Conservation (phyloP, 2,888 invertebrate species). For the Octonoba sinensis region DNA sequence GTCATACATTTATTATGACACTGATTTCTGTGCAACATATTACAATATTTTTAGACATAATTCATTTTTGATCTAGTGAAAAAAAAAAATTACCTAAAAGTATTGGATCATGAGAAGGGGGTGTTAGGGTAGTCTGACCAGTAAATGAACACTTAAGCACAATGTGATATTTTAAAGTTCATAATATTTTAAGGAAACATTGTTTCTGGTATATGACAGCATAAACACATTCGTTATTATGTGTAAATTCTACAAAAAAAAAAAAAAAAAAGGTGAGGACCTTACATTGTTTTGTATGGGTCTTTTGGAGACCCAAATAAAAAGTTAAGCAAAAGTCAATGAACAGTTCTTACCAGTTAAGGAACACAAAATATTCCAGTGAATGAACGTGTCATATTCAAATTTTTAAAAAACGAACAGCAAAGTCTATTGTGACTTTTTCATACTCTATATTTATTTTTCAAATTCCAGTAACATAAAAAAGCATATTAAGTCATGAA, state of each 20-base stretch:
- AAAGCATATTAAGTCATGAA: background rate
- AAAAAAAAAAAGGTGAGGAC: background rate
- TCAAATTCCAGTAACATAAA: background rate
- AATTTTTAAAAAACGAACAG: background rate
- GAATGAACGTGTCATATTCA: background rate
- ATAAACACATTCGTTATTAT: background rate
- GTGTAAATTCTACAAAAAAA: background rate
- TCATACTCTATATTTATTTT: background rate
- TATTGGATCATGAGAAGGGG: too few relatives aligned
- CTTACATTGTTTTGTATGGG: background rate
- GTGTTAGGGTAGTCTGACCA: too few relatives aligned
- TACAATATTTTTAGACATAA: too few relatives aligned
- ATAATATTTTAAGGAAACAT: too few relatives aligned
- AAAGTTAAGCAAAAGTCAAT: background rate
- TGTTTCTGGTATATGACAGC: background rate
- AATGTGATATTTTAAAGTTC: too few relatives aligned
- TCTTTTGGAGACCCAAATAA: background rate
- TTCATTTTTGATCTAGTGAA: too few relatives aligned
- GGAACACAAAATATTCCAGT: background rate
- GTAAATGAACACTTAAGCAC: too few relatives aligned
- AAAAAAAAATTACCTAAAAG: too few relatives aligned
- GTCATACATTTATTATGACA: too few relatives aligned
- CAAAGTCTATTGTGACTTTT: background rate
- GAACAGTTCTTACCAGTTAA: constrained; percentile 2
- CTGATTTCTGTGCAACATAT: too few relatives aligned